phyloP scores from a whole-genome alignment of 2,113 vertebrate species.

The Podilymbus podiceps region DNA sequence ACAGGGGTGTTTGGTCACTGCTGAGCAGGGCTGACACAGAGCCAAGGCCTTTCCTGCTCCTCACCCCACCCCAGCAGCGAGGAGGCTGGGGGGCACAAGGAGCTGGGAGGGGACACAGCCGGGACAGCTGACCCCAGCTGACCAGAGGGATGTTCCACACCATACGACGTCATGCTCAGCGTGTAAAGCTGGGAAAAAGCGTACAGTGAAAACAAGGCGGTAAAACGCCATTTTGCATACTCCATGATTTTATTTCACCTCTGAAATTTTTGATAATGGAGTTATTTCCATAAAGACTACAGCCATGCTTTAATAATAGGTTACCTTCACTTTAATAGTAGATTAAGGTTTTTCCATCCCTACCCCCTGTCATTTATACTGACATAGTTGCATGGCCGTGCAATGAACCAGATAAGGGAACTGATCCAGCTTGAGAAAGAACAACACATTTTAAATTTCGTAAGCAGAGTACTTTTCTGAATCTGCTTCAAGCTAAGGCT shows the following conservation, averaged over 20 bases:
- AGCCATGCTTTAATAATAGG: neutral
- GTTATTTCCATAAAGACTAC: neutral
- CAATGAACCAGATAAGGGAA: neutral
- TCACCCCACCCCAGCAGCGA: too few species aligned
- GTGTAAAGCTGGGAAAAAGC: neutral
- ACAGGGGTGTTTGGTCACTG: too few species aligned
- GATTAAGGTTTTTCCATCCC: neutral
- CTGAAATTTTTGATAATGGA: neutral
- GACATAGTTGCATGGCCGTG: neutral
- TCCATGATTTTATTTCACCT: neutral
- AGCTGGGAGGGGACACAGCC: too few species aligned
- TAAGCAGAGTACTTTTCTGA: neutral
- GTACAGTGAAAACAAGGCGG: neutral
- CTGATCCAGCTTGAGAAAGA: neutral
- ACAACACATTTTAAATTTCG: neutral
- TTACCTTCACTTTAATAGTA: neutral
- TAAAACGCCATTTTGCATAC: neutral
- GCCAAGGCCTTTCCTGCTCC: too few species aligned
- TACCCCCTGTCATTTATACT: neutral
- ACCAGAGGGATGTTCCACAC: too few species aligned
- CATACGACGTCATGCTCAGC: too few species aligned
- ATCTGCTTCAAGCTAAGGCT: neutral
- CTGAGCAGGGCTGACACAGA: too few species aligned
- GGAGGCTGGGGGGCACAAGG: too few species aligned
- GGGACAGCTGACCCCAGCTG: too few species aligned